Percentiles rank a stretch among this genome's conserved stretches.
Evolutionary conservation across 2,113 vertebrate genomes (phyloP).

Genomic region (Herpetotheres cachinnans): DNA sequence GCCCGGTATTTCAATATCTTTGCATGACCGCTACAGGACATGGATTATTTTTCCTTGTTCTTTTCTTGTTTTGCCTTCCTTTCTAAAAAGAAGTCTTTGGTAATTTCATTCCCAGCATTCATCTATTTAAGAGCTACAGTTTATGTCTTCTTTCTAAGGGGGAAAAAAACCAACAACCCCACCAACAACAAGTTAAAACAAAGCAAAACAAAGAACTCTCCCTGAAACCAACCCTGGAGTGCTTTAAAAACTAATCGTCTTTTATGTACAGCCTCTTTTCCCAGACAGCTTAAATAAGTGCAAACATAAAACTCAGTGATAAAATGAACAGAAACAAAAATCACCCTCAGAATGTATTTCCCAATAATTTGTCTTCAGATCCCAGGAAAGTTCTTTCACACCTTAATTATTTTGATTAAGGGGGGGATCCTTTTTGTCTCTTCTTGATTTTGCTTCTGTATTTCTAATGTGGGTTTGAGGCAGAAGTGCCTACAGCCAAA

Average conservation of each 20-base stretch:
- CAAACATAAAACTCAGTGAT: constrained; percentile 70
- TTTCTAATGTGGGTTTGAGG: not conserved
- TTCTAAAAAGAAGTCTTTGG: constrained; percentile 15
- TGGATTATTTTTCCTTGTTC: not conserved
- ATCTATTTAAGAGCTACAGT: constrained; percentile 63
- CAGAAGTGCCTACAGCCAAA: not conserved
- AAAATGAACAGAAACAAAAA: constrained; percentile 63
- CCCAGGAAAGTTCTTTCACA: not conserved
- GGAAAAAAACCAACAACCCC: not conserved
- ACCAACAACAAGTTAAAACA: constrained; percentile 18
- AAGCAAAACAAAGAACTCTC: constrained; percentile 22
- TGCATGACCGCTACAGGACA: not conserved
- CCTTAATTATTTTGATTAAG: constrained; percentile 41
- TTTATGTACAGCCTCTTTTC: constrained; percentile 71
- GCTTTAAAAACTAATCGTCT: constrained; percentile 75
- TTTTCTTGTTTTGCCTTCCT: not conserved
- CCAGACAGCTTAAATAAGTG: constrained; percentile 70
- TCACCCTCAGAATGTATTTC: not conserved
- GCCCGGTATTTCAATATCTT: constrained; percentile 1
- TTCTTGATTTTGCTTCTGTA: not conserved
- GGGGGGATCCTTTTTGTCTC: not conserved
- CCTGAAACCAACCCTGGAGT: constrained; percentile 66
- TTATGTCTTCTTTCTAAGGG: constrained; percentile 66
- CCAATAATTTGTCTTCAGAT: constrained; percentile 39
- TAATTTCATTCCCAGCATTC: constrained; percentile 53